A percentile compares a stretch with the other conserved stretches of the same genome.
Conservation (phyloP, 2,113 vertebrate genomes). For the Dipodomys spectabilis region DNA sequence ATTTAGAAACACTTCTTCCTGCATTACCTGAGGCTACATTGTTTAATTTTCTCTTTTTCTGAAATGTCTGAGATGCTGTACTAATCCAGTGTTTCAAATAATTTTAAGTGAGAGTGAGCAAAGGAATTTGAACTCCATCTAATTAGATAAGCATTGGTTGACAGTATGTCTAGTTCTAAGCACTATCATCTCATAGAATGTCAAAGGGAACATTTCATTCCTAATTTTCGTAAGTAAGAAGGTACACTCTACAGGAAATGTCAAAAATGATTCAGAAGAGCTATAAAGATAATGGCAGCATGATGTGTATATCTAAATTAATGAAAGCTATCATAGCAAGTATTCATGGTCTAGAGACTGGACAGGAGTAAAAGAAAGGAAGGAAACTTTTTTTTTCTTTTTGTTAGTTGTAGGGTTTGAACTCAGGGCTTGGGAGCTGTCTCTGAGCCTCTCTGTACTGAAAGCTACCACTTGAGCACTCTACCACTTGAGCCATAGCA, state of each 20-base stretch:
- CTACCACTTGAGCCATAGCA: too few relatives aligned
- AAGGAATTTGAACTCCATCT: constrained; percentile 28
- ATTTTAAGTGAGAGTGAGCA: constrained; percentile 39
- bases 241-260: not conserved
- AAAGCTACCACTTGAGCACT: too few relatives aligned
- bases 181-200: constrained; percentile 17
- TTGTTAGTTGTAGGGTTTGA: too few relatives aligned
- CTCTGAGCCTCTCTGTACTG: too few relatives aligned
- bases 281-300: constrained; percentile 15
- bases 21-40: not conserved
- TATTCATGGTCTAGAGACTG: not conserved
- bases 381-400: not conserved
- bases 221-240: constrained; percentile 7
- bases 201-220: constrained; percentile 39
- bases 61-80: not conserved
- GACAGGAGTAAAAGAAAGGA: constrained; percentile 40
- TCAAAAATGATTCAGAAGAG: constrained; percentile 20
- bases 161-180: not conserved
- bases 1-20: constrained; percentile 38
- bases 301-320: not conserved
- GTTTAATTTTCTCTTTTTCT: not conserved
- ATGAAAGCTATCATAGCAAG: not conserved
- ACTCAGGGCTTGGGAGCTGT: too few relatives aligned
- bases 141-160: constrained; percentile 21
- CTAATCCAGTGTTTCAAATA: constrained; percentile 25